Evolutionary conservation across 2,797 vertebrate genomes (phyloP), one percentile per base, ranked within the genome.

Genomic region (Hydrolagus colliei): DNA sequence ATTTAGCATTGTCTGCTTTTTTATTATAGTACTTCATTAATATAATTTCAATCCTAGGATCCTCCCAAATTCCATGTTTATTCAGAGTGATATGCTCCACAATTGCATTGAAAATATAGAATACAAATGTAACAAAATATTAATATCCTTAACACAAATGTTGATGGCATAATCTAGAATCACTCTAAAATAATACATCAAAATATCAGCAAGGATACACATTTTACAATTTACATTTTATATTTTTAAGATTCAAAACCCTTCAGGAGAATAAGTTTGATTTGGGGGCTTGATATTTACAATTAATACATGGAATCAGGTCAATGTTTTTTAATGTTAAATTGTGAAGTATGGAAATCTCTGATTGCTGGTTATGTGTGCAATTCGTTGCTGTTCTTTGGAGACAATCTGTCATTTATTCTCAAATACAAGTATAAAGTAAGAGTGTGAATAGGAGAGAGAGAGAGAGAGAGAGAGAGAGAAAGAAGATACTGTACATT

Each of bases 361-460:
- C 71, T 9, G 32, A 84, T 52, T 1, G 41, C 41, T 3, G 41
- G 41, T 52, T 52, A 52, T 52, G 41, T 52, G 41, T 52, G 41
- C 41, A 77, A 84, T 84, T 68, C 41, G 41, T 52, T 68, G 10
- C 8, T 10, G 41, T n/a, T 71, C 65, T 71, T 84, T 71, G 16
- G 32, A 71, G 13, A 71, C 20, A 10, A 84, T 68, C 6, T 67
- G 59, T 75, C 63, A 84, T 22, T 80, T 65, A 72, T 63, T 86
- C 75, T 86, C 85, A 52, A 62, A 82, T 86, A 87, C 72, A 68
- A 12, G 72, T 72, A 22, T 72, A 22, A 22, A 16, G 72, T 2
- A 9, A 16, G 72, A 16, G 72, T 72, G 72, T 72, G 1, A 3
- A 9, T 72, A 2, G 2, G 72, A 16, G 72, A 16, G 72, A 16